Conservation (phyloP, 2,888 invertebrate species). For the Punctoribates punctum region DNA sequence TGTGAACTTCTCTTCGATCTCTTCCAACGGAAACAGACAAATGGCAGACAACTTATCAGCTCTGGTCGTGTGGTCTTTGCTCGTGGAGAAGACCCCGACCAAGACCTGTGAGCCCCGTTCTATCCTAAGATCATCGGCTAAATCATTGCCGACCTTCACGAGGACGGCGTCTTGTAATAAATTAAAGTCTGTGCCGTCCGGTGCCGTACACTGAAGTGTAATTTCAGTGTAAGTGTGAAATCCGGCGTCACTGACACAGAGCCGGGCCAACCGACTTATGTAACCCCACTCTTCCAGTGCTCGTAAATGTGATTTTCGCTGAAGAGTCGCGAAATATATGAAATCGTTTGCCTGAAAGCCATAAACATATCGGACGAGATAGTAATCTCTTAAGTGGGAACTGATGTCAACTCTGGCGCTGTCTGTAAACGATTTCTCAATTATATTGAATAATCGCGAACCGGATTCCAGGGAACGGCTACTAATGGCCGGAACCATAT, state of each 20-base stretch:
- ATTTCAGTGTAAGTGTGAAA: conserved; percentile 97
- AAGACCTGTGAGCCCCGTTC: conserved; percentile 74
- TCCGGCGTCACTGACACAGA: conserved; percentile 89
- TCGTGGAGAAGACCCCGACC: conserved; percentile 70
- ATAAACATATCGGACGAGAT: conserved; percentile 89
- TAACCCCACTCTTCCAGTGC: conserved; percentile 85
- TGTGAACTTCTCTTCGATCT: conserved; percentile 86
- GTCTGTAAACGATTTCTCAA: conserved; percentile 49
- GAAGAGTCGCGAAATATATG: conserved; percentile 92
- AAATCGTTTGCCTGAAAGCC: conserved; percentile 93
- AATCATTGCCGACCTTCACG: conserved; percentile 73
- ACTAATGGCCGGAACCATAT: conserved; percentile 87
- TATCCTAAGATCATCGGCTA: conserved; percentile 65
- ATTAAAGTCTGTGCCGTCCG: conserved; percentile 67
- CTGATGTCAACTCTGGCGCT: conserved; percentile 49
- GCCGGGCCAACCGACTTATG: conserved; percentile 81
- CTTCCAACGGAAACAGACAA: conserved; percentile 84
- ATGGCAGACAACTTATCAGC: conserved; percentile 67
- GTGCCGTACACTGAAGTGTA: conserved; percentile 77
- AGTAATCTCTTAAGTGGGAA: conserved; percentile 71
- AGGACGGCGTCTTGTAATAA: conserved; percentile 92
- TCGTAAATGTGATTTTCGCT: conserved; percentile 83
- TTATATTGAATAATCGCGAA: conserved; percentile 46
- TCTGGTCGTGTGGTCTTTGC: conserved; percentile 47
- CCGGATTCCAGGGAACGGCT: conserved; percentile 68